phyloP scores from a whole-genome alignment of 2,888 invertebrate genomes.

The Drosophila borborema region DNA sequence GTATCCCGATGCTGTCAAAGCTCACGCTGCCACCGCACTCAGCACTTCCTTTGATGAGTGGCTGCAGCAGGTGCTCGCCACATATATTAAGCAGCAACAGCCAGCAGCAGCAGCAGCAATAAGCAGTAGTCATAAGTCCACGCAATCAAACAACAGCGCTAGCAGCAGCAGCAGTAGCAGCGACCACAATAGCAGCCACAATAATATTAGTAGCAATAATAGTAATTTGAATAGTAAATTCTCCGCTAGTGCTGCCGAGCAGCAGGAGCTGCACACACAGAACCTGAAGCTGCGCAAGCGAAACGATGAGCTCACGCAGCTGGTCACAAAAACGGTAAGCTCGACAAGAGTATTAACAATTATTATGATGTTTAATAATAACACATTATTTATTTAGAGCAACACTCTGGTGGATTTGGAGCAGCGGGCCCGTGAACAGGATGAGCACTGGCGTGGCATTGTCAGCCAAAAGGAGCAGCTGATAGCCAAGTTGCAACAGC shows the following conservation, averaged over 20 bases:
- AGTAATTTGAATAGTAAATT: constrained; percentile 79
- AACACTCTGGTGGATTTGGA: constrained; percentile 84
- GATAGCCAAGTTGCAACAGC: constrained; percentile 83
- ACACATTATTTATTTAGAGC: constrained; percentile 64
- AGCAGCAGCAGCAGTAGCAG: constrained; percentile 65
- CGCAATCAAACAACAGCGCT: constrained; percentile 79
- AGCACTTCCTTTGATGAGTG: constrained; percentile 83
- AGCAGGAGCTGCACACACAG: constrained; percentile 86
- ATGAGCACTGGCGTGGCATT: constrained; percentile 84
- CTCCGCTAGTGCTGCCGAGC: constrained; percentile 63
- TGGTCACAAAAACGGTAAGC: constrained; percentile 92
- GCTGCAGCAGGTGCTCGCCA: constrained; percentile 83
- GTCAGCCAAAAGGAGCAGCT: constrained; percentile 84
- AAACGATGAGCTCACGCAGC: constrained; percentile 90
- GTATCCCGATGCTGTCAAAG: constrained; percentile 83
- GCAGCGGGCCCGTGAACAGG: constrained; percentile 83
- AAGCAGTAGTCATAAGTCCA: constrained; percentile 81
- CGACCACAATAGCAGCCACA: constrained; percentile 67
- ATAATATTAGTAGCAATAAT: constrained; percentile 81
- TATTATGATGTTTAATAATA: neutral
- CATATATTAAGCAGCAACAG: constrained; percentile 80
- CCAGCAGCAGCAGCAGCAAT: constrained; percentile 38
- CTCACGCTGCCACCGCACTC: constrained; percentile 77
- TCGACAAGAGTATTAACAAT: neutral
- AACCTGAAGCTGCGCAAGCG: constrained; percentile 88